Conservation (phyloP, 2,797 vertebrate genomes). For the Echiichthys vipera region DNA sequence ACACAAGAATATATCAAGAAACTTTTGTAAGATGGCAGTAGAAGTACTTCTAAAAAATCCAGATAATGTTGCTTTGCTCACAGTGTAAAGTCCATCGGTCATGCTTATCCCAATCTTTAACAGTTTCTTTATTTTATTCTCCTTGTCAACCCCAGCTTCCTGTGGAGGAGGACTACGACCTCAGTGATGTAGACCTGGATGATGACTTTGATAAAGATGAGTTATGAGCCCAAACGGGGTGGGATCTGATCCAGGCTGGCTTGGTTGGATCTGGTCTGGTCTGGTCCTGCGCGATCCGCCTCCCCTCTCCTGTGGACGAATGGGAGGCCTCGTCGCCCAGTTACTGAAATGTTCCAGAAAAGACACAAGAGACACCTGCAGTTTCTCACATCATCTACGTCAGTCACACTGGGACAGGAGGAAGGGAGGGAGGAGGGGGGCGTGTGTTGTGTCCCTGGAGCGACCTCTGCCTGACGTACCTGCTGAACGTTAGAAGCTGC, state of each 20-base stretch:
- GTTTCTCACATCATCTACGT: slow-evolving; percentile 71
- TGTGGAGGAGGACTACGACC: slow-evolving; percentile 94
- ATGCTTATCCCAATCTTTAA: background rate
- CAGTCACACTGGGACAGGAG: slow-evolving; percentile 41
- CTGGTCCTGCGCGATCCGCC: slow-evolving; percentile 59
- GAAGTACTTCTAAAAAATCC: background rate
- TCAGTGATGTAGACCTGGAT: slow-evolving; percentile 94
- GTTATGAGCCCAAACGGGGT: slow-evolving; percentile 84
- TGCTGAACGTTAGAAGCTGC: slow-evolving; percentile 57
- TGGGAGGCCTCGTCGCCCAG: slow-evolving; percentile 67
- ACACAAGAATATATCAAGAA: background rate
- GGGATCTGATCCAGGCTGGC: slow-evolving; percentile 51
- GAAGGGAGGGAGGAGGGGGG: background rate
- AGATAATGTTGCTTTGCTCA: background rate
- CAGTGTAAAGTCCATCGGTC: background rate
- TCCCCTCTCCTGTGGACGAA: slow-evolving; percentile 86
- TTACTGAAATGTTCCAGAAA: slow-evolving; percentile 82
- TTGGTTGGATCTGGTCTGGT: slow-evolving; percentile 41
- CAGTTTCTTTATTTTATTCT: background rate
- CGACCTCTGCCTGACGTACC: slow-evolving; percentile 65
- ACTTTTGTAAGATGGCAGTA: background rate
- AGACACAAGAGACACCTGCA: slow-evolving; percentile 65
- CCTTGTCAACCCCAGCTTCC: slow-evolving; percentile 86
- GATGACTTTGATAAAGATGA: slow-evolving; percentile 91
- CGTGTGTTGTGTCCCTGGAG: slow-evolving; percentile 33